Percentiles rank a stretch among this genome's conserved stretches.
phyloP scores from a whole-genome alignment of 1,140 invertebrate genomes.

The Apis florea region DNA sequence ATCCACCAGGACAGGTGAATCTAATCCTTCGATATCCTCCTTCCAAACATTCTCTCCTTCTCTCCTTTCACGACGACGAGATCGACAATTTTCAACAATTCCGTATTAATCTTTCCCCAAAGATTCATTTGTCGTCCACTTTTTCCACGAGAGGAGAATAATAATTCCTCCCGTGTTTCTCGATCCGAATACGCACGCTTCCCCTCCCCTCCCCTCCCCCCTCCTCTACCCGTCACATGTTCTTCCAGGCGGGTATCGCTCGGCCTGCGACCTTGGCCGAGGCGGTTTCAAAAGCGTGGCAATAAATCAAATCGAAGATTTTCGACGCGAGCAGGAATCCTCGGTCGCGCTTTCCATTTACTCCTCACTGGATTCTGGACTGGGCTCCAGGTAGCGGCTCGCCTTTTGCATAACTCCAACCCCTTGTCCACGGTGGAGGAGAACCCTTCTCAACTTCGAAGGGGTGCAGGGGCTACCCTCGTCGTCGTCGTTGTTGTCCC shows the following conservation, averaged over 20 bases:
- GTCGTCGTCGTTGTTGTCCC: background rate
- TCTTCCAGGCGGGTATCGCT: background rate
- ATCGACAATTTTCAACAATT: no score
- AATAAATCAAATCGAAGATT: constrained; percentile 53
- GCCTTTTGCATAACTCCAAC: constrained; percentile 72
- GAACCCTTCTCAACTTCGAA: constrained; percentile 51
- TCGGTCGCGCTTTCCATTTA: constrained; percentile 29
- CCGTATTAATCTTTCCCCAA: no score
- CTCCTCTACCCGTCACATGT: background rate
- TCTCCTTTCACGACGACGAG: no score
- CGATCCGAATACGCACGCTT: no score
- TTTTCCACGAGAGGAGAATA: no score
- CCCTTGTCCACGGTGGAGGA: constrained; percentile 52
- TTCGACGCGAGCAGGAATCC: constrained; percentile 44
- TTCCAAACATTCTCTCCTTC: no score
- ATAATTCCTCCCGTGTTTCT: no score
- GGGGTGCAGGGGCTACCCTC: background rate
- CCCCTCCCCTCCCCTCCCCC: no score
- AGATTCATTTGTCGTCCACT: no score
- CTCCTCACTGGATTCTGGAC: constrained; percentile 16
- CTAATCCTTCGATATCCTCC: no score
- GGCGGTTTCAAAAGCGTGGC: constrained; percentile 36
- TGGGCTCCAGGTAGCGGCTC: constrained; percentile 41
- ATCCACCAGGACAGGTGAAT: constrained; percentile 22
- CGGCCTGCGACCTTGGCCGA: constrained; percentile 7